Percentiles rank a stretch among this genome's conserved stretches.
Evolutionary conservation across 2,888 invertebrate genomes (phyloP).

Genomic region (Amphipyra tragopoginis): DNA sequence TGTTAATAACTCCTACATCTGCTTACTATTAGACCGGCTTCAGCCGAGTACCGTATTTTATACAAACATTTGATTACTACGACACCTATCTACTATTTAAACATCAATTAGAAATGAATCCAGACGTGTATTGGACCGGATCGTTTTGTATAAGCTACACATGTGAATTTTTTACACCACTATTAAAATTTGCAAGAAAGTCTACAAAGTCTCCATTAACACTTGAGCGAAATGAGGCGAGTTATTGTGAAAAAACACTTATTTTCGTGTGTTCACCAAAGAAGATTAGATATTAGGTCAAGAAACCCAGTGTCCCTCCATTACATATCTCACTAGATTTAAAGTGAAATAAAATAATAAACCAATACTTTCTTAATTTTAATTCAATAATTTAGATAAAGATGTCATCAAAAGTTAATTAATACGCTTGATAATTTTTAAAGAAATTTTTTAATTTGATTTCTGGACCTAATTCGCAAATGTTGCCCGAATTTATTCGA

Average conservation of each 20-base stretch:
- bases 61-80: slow-evolving; percentile 57
- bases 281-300: background rate
- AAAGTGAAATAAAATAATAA: background rate
- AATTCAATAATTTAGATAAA: background rate
- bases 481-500: slow-evolving; percentile 35
- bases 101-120: slow-evolving; percentile 48
- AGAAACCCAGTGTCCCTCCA: slow-evolving; percentile 5
- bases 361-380: slow-evolving; percentile 1
- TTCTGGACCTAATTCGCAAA: slow-evolving; percentile 23
- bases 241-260: slow-evolving; percentile 2
- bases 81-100: slow-evolving; percentile 50
- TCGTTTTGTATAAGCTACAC: slow-evolving; percentile 25
- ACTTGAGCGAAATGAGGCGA: slow-evolving; percentile 38
- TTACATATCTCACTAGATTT: background rate
- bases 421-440: background rate
- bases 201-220: slow-evolving; percentile 24
- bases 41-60: slow-evolving; percentile 46
- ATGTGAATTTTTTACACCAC: slow-evolving; percentile 22
- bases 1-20: slow-evolving; percentile 21
- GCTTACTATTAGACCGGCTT: slow-evolving; percentile 34
- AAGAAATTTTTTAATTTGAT: slow-evolving; percentile 11
- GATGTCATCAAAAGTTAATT: background rate
- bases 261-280: slow-evolving; percentile 1
- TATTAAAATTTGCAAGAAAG: slow-evolving; percentile 20
- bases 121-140: slow-evolving; percentile 41